Conservation (phyloP, 92 coral and sea anemone species). For the Phenganax marumi region DNA sequence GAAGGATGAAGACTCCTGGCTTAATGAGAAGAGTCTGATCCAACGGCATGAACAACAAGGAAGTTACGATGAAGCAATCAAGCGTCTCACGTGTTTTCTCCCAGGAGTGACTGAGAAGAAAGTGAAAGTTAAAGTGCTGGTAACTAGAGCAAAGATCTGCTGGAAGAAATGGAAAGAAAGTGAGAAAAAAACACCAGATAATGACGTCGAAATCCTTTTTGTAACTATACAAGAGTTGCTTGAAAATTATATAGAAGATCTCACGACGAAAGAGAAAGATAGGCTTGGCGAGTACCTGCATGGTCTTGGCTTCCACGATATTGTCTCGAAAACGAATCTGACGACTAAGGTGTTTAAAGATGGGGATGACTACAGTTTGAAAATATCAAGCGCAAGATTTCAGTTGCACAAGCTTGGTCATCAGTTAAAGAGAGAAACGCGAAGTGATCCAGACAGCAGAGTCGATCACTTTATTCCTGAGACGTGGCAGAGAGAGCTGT, state of each 20-base stretch:
- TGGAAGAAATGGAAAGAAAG: conserved; percentile 50
- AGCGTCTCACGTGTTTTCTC: conserved; percentile 25
- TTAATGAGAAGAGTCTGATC: background rate
- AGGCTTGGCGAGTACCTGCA: conserved; percentile 45
- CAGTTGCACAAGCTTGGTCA: conserved; percentile 71
- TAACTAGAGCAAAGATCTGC: conserved; percentile 46
- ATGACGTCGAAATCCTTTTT: conserved; percentile 3
- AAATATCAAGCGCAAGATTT: conserved; percentile 63
- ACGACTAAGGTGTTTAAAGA: background rate
- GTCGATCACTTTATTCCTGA: conserved; percentile 73
- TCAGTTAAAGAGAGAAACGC: conserved; percentile 60
- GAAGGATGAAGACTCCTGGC: conserved; percentile 46
- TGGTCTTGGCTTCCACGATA: conserved; percentile 61
- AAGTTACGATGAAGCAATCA: conserved; percentile 32
- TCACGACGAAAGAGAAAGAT: conserved; percentile 44
- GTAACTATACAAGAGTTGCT: conserved; percentile 34
- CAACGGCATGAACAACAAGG: background rate
- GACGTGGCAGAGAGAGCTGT: conserved; percentile 71
- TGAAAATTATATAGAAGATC: conserved; percentile 21
- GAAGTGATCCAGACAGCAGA: conserved; percentile 62
- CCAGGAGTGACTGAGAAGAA: conserved; percentile 29
- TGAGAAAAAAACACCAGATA: background rate
- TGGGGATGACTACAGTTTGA: conserved; percentile 40
- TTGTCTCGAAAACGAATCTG: conserved; percentile 40
- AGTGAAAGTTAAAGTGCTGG: conserved; percentile 35